These are phyloP conservation scores for Brachionus asplanchnoidis DNA, from an alignment of 1,140 invertebrate genomes.

Conservation along the genomic window DNA sequence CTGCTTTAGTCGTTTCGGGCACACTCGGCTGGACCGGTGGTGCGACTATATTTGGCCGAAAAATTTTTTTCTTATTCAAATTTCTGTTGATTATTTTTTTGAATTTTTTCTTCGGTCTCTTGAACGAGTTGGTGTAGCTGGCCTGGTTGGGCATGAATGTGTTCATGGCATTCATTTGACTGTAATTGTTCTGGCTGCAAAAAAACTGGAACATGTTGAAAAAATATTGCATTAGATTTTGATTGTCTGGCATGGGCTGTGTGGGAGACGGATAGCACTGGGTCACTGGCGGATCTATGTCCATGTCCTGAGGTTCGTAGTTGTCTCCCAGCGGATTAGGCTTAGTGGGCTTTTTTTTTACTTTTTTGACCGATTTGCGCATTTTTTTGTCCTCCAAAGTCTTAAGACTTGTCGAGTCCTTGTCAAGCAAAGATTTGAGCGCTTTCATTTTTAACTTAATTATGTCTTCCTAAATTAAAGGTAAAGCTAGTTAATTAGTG, in stretches of 20 bases:
- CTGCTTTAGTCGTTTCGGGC: background rate
- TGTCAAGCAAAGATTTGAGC: background rate
- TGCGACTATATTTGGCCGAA: background rate
- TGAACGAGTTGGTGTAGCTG: background rate
- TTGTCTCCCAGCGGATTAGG: background rate
- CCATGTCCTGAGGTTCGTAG: conserved; percentile 16
- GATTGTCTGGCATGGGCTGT: background rate
- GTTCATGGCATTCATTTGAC: background rate
- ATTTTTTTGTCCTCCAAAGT: background rate
- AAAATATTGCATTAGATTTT: conserved; percentile 6
- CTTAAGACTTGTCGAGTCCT: background rate
- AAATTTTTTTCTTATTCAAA: background rate
- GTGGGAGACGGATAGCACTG: background rate
- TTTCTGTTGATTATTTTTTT: background rate
- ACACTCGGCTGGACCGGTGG: background rate
- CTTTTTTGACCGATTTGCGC: background rate
- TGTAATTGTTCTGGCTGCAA: background rate
- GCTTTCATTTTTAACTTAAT: conserved; percentile 32
- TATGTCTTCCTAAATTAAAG: background rate
- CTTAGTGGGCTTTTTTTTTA: background rate
- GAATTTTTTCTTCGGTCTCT: background rate
- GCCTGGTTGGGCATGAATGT: background rate
- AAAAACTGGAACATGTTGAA: background rate
- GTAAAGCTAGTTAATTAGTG: background rate
- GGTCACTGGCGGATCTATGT: background rate